Evolutionary conservation across 2,113 vertebrate genomes (phyloP).

Genomic region (Colius striatus): DNA sequence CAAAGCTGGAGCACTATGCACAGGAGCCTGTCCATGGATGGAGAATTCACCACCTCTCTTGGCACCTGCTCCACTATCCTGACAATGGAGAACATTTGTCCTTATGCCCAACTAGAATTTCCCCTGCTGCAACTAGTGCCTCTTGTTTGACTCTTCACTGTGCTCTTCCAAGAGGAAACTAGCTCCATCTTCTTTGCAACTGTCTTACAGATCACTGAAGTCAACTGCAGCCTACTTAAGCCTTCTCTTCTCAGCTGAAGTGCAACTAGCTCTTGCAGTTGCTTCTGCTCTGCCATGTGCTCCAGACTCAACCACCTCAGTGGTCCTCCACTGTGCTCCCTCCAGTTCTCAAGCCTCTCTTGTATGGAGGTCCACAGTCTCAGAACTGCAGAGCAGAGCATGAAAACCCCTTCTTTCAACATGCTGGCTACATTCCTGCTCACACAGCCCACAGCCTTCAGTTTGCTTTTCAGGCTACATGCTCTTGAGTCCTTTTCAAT

Average conservation of each 20-base stretch:
- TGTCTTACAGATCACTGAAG: neutral
- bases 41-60: neutral
- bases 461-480: neutral
- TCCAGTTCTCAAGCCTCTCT: neutral
- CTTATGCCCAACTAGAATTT: neutral
- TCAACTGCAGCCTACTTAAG: neutral
- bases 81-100: neutral
- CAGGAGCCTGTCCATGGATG: neutral
- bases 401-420: neutral
- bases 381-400: neutral
- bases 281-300: accelerated
- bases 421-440: neutral
- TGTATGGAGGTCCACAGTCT: neutral
- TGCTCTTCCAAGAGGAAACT: neutral
- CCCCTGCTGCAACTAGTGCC: neutral
- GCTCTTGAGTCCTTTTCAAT: neutral
- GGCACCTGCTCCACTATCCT: neutral
- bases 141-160: neutral
- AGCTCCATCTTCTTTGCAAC: neutral
- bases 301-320: neutral
- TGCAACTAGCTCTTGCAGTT: neutral
- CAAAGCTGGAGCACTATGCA: neutral
- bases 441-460: neutral
- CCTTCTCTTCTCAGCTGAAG: neutral
- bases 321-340: accelerated